Evolutionary conservation across 35 echinoderm and acorn worm species (phyloP), one percentile per base, ranked within the genome.

Genomic region (Ptychodera flava): DNA sequence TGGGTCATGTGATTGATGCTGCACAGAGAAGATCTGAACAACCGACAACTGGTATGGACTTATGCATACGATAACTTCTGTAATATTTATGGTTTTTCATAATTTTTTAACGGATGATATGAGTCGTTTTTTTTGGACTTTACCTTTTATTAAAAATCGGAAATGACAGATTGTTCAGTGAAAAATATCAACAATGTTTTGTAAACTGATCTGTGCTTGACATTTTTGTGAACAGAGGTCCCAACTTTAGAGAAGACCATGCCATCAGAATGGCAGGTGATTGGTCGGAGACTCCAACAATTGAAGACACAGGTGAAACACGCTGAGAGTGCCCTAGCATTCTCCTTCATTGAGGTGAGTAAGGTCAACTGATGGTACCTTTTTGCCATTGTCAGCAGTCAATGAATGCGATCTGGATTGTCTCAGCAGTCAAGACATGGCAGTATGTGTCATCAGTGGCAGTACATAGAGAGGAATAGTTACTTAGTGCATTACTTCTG

Each of bases 321-420:
- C 85, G 85, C 95, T 15, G 95, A 97, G 78, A 91, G 91, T 36
- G 90, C 92, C 33, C 81, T 97, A 77, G 95, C 95, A 16, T 97
- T 97, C 81, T 91, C 95, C 0, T 97, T 97, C 85, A 85, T 97
- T 35, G 95, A 97, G 85, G 95, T 97, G 36, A 97, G 81, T 85
- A 35, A 31, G 16, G 33, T 87, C 27, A 81, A 1, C 27, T 31
- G 28, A n/a, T n/a, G n/a, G n/a, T n/a, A n/a, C n/a, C n/a, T n/a
- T n/a, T n/a, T n/a, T n/a, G n/a, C n/a, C n/a, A n/a, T n/a, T n/a
- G n/a, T n/a, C n/a, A n/a, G n/a, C n/a, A n/a, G n/a, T n/a, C n/a
- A n/a, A n/a, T n/a, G n/a, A n/a, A n/a, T n/a, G n/a, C n/a, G n/a
- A n/a, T n/a, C n/a, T n/a, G n/a, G n/a, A n/a, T n/a, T n/a, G n/a